Evolutionary conservation across 2,113 vertebrate species (phyloP), one percentile per base, ranked within the genome.

Genomic region (Isurus oxyrinchus): DNA sequence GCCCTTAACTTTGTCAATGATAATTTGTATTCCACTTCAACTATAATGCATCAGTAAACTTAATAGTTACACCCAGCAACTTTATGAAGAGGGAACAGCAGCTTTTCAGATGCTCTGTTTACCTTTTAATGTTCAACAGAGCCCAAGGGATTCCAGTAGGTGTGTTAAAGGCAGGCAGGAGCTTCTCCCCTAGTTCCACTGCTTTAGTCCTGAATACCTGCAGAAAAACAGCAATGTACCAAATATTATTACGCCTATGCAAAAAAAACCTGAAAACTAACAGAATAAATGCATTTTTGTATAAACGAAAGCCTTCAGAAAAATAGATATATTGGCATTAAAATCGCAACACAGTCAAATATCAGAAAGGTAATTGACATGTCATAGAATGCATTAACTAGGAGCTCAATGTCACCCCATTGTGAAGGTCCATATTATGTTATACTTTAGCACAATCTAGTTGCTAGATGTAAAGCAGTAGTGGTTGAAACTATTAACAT

Each of bases 101-200:
- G 59, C 0, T 40, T 93, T 23, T 40, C 14, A 90, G 61, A 55
- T 79, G 55, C 49, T 13, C 57, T 66, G 57, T 7, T 72, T 98
- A 99, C 99, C 99, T 99, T 98, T 99, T 99, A 96, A 99, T 98
- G 97, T 99, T 99, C 97, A 99, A 98, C 97, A 99, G 97, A 76
- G 99, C 99, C 99, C 99, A 99, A 96, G 99, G 99, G 97, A 99
- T 98, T 96, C 99, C 99, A 86, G 99, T 99, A 96, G 99, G 99
- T 96, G 99, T 99, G 97, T 98, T 99, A 98, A 99, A 99, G 96
- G 99, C 99, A 96, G 99, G 99, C 86, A 99, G 97, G 97, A 99
- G 98, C 97, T 99, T 99, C 97, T 99, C 98, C 96, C 99, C 99
- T 96, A 99, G 98, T 97, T 99, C 99, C 97, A 99, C 98, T 59